phyloP scores from a whole-genome alignment of 92 coral and sea anemone genomes.

The Zoanthus sociatus region DNA sequence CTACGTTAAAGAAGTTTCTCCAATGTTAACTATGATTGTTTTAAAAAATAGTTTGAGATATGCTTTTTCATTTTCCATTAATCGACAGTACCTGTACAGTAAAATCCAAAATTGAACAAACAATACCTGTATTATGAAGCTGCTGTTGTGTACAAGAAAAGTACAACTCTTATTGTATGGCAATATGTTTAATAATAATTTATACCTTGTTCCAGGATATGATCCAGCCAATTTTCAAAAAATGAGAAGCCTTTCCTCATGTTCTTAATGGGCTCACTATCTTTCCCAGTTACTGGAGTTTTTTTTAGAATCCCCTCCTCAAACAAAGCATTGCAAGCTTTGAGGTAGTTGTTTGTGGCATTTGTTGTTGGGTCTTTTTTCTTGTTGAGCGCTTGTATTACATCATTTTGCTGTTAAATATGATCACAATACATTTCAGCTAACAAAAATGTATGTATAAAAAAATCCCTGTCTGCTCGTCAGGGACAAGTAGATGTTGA shows the following conservation, averaged over 20 bases:
- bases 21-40: too few species aligned
- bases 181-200: too few species aligned
- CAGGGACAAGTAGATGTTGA: too few species aligned
- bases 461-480: too few species aligned
- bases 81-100: too few species aligned
- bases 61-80: too few species aligned
- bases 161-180: too few species aligned
- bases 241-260: constrained; percentile 56
- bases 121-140: too few species aligned
- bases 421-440: constrained; percentile 19
- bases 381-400: constrained; percentile 19
- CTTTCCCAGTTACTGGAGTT: constrained; percentile 36
- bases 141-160: too few species aligned
- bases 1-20: too few species aligned
- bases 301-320: constrained; percentile 59
- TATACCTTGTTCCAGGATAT: constrained; percentile 35
- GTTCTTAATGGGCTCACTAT: constrained; percentile 51
- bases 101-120: too few species aligned
- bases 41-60: too few species aligned
- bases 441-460: constrained; percentile 16
- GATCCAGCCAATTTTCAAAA: constrained; percentile 55
- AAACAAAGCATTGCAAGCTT: constrained; percentile 66
- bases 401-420: constrained; percentile 20
- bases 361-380: constrained; percentile 31
- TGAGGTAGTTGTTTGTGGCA: constrained; percentile 47